Percentiles rank a stretch among this genome's conserved stretches.
Conservation (phyloP, 2,797 vertebrate genomes). For the Pseudochirops corinnae region DNA sequence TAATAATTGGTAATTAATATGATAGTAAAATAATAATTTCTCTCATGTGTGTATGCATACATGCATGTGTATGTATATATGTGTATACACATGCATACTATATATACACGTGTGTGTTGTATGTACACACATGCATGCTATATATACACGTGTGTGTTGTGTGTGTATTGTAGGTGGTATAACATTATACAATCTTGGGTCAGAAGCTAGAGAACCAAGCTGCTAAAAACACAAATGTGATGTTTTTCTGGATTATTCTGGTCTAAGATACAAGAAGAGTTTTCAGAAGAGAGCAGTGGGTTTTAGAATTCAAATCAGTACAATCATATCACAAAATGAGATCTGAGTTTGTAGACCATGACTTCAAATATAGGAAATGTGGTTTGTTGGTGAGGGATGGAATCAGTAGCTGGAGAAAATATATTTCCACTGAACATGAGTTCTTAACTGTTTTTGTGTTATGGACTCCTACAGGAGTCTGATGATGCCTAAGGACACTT, state of each 20-base stretch:
- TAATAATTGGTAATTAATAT: not conserved
- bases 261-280: not conserved
- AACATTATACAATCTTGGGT: not conserved
- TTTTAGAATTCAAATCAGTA: not conserved
- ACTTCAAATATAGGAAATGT: not conserved
- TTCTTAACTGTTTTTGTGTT: not conserved
- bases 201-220: not conserved
- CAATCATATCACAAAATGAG: not conserved
- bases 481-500: not conserved
- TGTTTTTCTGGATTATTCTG: not conserved
- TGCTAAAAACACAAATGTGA: not conserved
- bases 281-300: not conserved
- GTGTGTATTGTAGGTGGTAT: not conserved
- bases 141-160: too few relatives aligned
- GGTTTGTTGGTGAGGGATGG: not conserved
- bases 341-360: not conserved
- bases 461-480: not conserved
- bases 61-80: too few relatives aligned
- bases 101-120: too few relatives aligned
- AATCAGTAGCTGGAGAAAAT: not conserved
- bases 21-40: not conserved
- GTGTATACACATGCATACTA: fast-evolving
- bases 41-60: too few relatives aligned
- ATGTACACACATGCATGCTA: too few relatives aligned
- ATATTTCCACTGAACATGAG: not conserved